Evolutionary conservation across 1,140 invertebrate species (phyloP), one percentile per base, ranked within the genome.

Genomic region (Oreohelix idahoensis): DNA sequence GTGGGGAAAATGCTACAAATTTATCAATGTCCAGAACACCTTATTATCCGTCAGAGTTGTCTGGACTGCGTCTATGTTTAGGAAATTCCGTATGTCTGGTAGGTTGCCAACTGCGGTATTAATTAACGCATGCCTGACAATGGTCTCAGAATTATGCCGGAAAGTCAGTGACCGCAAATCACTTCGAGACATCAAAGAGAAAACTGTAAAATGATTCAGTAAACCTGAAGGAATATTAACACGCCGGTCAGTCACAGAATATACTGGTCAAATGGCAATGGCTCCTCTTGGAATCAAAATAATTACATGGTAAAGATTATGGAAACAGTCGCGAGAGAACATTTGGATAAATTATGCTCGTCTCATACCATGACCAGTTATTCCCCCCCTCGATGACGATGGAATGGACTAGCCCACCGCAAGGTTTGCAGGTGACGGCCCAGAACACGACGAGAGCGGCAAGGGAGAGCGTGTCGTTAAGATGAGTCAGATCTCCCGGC

Each of bases 311-410:
- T 74, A 39, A 42, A 42, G 42, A 74, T 66, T 29, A 10, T 42
- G 45, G 49, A 77, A 45, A 32, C 51, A 5, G 49, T 26, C 63
- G 35, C 39, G 35, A 66, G 32, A 66, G 77, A 63, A 79, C 49
- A 79, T 80, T 80, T 42, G 79, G 79, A 80, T 80, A 80, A 80
- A 80, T 80, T 80, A 80, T 80, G 79, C 45, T 66, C 38, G 36
- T 36, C 66, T 79, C 63, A 79, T 45, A 45, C 77, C 77, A 79
- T 53, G 35, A 11, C 38, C 15, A 26, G 75, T 79, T 45, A 38
- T 17, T 66, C 77, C 77, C 77, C 77, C 75, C 77, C 23, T 39
- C 20, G 53, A 79, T 35, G 45, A 51, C 39, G 74, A 35, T 5
- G 45, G 36, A 79, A 79, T 79, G 58, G 77, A 66, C 29, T 35